Evolutionary conservation across 2,888 invertebrate species (phyloP).

Genomic region (Diabrotica balteata): DNA sequence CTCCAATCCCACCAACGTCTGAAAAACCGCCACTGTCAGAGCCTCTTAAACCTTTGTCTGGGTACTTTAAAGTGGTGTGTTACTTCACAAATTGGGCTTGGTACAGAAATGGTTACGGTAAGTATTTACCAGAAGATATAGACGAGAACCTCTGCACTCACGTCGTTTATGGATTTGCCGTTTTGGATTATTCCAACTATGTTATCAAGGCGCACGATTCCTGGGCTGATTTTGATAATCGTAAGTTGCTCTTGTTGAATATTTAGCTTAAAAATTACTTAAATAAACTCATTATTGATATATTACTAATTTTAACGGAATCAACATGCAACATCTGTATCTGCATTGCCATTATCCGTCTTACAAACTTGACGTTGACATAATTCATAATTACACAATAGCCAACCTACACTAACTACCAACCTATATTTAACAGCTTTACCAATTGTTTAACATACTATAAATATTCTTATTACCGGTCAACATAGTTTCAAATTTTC

Average conservation of each 20-base stretch:
- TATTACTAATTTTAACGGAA: no score
- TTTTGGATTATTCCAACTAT: slow-evolving; percentile 82
- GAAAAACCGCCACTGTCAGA: slow-evolving; percentile 58
- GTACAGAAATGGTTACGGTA: slow-evolving; percentile 83
- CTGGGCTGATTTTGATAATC: slow-evolving; percentile 89
- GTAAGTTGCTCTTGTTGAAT: slow-evolving; percentile 61
- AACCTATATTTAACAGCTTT: no score
- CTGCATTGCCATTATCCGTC: no score
- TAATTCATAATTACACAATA: no score
- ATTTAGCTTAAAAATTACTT: no score
- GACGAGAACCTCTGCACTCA: slow-evolving; percentile 90
- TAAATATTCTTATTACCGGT: no score
- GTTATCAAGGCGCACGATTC: slow-evolving; percentile 84
- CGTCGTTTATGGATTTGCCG: slow-evolving; percentile 92
- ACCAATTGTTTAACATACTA: no score
- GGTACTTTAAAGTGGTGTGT: slow-evolving; percentile 82
- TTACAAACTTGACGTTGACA: no score
- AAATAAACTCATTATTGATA: no score
- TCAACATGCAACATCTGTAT: no score
- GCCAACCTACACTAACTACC: no score
- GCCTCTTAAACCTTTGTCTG: slow-evolving; percentile 65
- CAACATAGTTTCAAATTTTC: no score
- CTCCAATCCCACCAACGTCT: slow-evolving; percentile 53
- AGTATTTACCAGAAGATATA: slow-evolving; percentile 85
- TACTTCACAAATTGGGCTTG: slow-evolving; percentile 96